Evolutionary conservation across 1,140 invertebrate genomes (phyloP).

Genomic region (Diuraphis noxia): DNA sequence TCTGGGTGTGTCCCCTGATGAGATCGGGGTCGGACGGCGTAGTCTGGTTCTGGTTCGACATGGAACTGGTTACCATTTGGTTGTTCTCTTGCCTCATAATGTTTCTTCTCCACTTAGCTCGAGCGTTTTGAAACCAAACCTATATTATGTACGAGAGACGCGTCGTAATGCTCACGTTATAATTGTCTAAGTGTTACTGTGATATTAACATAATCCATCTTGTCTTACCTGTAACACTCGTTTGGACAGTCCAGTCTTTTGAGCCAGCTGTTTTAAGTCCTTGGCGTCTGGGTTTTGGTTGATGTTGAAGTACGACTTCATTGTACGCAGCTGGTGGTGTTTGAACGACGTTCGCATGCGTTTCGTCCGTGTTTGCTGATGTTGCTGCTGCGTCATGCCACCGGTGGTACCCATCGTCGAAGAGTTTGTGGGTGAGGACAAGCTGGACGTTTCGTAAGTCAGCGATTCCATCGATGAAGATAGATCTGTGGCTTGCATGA

Average conservation of each 20-base stretch:
- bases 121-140: conserved; percentile 98
- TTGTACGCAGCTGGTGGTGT: conserved; percentile 93
- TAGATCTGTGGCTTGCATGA: conserved; percentile 72
- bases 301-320: conserved; percentile 96
- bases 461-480: conserved; percentile 78
- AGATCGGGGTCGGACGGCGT: conserved; percentile 42
- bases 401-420: conserved; percentile 46
- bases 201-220: neutral
- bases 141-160: conserved; percentile 61
- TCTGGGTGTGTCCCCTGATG: conserved; percentile 43
- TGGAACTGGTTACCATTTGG: conserved; percentile 52
- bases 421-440: conserved; percentile 68
- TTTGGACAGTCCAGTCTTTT: conserved; percentile 96
- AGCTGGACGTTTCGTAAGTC: conserved; percentile 71
- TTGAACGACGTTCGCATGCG: conserved; percentile 96
- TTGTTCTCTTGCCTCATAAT: conserved; percentile 75
- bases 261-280: conserved; percentile 90
- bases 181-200: neutral
- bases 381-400: conserved; percentile 58
- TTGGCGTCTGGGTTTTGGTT: conserved; percentile 98
- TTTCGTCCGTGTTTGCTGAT: conserved; percentile 75
- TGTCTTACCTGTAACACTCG: conserved; percentile 85
- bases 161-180: neutral
- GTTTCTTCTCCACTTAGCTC: conserved; percentile 92
- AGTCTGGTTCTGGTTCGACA: conserved; percentile 11